Evolutionary conservation across 2,888 invertebrate species (phyloP).

Genomic region (Listrodromus nycthemerus): DNA sequence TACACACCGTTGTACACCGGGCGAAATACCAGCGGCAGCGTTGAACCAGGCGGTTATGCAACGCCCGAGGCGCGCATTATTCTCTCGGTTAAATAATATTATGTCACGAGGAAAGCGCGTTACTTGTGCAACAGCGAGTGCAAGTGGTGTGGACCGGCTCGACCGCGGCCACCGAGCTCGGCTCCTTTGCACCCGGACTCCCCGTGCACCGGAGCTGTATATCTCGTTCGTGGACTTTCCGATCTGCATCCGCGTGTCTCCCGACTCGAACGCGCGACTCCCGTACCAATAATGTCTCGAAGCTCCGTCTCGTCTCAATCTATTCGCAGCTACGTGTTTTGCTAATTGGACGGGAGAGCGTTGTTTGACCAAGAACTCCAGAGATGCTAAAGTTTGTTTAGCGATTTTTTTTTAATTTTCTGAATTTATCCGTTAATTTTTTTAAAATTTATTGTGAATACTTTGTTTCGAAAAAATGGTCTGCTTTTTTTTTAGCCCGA

Average conservation of each 20-base stretch:
- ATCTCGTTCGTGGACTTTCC: slow-evolving; percentile 50
- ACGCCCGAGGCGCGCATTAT: slow-evolving; percentile 76
- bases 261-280: slow-evolving; percentile 9
- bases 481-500: too few relatives aligned
- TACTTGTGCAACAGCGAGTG: slow-evolving; percentile 75
- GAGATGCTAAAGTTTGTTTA: background rate
- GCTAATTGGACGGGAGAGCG: slow-evolving; percentile 46
- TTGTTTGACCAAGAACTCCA: slow-evolving; percentile 17
- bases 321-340: slow-evolving; percentile 1
- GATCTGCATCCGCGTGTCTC: slow-evolving; percentile 59
- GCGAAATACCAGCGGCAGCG: slow-evolving; percentile 77
- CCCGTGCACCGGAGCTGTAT: slow-evolving; percentile 1
- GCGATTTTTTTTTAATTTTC: background rate
- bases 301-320: background rate
- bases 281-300: background rate
- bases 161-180: slow-evolving; percentile 38
- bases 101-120: slow-evolving; percentile 81
- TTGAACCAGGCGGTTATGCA: slow-evolving; percentile 73
- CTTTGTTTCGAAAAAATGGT: too few relatives aligned
- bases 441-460: too few relatives aligned
- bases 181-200: slow-evolving; percentile 31
- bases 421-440: too few relatives aligned
- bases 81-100: slow-evolving; percentile 82
- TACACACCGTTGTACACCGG: slow-evolving; percentile 71
- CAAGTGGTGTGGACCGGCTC: slow-evolving; percentile 64